Base-by-base conservation (phyloP, 2,888 invertebrate genomes). In the Periphyllus acericola region DNA sequence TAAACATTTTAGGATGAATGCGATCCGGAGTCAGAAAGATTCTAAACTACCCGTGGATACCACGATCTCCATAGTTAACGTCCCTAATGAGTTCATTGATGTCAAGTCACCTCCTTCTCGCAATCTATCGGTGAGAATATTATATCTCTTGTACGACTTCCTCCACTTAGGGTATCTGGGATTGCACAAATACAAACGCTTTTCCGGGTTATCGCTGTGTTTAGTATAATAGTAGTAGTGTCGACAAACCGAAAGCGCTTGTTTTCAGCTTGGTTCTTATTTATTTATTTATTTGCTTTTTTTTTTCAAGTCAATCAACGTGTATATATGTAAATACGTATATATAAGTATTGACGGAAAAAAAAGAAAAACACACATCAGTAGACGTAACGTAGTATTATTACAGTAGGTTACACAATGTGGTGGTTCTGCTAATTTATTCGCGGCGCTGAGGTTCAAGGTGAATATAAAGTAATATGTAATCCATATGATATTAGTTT, bases 101-200 rank as follows among this genome's bases (percentile, higher is more conserved):
- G 79, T 66, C 55, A 60, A 80, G 80, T 72, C 87, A 74, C 60
- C 80, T 74, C 34, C 79, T 74, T 60, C 74, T 60, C 79, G 87
- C 72, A 40, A 74, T 36, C 71, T 87, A 60, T 87, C 87, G 87
- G 87, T 87, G 87, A 87, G 87, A 87, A 83, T 60, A 74, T 74
- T 76, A 66, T 36, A 60, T 55, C 55, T 83, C 60, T 83, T 75
- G 29, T 76, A 68, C 34, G 17, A 83, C 14, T 74, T 75, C 74
- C 17, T 74, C 83, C 83, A 75, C 74, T 46, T n/a, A 60, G 74
- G 83, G 36, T 74, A n/a, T 55, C 55, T 74, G 74, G 83, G 83
- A 36, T 75, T 14, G 83, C 83, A 83, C 83, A 83, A 71, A 21
- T 17, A 32, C 71, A 72, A 68, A 60, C 83, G 83, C 74, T 83